These are phyloP conservation scores for Sebastes hubbsi DNA, from an alignment of 2,797 vertebrate species.

Conservation along the genomic window DNA sequence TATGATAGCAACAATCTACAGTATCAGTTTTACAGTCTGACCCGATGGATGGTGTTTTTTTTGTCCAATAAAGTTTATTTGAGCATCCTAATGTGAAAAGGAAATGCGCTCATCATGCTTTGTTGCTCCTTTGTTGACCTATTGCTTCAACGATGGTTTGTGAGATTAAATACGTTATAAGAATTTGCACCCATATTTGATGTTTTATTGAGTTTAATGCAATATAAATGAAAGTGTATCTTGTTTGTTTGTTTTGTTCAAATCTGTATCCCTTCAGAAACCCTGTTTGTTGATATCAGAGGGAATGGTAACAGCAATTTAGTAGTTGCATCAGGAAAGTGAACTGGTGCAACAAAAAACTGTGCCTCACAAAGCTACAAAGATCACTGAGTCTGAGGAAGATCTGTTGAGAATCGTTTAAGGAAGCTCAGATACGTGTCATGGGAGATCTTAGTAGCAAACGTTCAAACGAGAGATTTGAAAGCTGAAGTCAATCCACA, in stretches of 20 bases:
- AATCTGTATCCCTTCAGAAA: background rate
- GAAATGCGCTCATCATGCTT: conserved; percentile 1
- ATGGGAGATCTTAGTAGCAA: background rate
- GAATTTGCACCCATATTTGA: background rate
- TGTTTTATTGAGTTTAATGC: conserved; percentile 7
- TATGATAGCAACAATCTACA: too few relatives aligned
- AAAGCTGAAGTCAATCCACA: background rate
- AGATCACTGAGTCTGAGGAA: background rate
- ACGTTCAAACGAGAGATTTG: background rate
- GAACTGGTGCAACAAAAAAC: background rate
- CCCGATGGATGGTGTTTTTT: background rate
- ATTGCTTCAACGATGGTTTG: background rate
- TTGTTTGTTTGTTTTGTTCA: background rate
- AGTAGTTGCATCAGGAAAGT: background rate
- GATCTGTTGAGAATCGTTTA: background rate
- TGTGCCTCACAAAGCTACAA: background rate
- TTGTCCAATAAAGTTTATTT: background rate
- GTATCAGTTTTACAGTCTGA: background rate
- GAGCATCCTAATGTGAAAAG: conserved; percentile 3
- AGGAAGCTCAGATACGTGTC: background rate
- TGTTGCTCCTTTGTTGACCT: background rate
- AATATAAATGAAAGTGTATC: background rate
- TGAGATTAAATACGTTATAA: background rate
- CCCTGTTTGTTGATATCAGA: conserved; percentile 8
- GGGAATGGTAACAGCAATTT: background rate